These are phyloP conservation scores for Poliocrania exsul DNA, from an alignment of 2,797 vertebrate species.

Conservation along the genomic window DNA sequence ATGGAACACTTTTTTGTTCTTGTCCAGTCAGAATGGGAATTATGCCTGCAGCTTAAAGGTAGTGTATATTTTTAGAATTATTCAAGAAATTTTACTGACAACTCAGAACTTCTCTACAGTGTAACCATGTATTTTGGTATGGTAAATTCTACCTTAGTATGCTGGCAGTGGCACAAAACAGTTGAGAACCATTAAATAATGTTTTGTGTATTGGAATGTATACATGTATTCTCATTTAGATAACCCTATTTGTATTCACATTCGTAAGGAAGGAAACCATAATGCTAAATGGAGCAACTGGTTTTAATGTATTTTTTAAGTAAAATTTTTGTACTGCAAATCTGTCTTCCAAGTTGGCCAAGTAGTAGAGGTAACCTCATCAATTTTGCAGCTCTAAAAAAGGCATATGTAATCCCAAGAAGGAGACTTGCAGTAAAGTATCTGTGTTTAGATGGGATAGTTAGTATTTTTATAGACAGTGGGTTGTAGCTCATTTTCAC, in stretches of 20 bases:
- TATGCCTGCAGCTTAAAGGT: background rate
- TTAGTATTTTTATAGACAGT: background rate
- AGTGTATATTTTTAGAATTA: background rate
- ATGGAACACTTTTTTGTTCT: background rate
- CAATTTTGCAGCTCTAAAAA: background rate
- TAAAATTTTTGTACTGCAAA: background rate
- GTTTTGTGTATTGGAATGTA: background rate
- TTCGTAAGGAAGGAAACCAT: background rate
- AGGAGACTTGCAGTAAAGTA: background rate
- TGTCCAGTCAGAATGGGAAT: background rate
- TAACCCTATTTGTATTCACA: background rate
- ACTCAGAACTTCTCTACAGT: background rate
- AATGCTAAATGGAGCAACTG: background rate
- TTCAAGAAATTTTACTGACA: background rate
- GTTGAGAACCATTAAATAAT: background rate
- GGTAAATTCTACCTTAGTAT: background rate
- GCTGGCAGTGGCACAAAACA: background rate
- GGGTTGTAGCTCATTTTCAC: background rate
- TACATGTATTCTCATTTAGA: background rate
- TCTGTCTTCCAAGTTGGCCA: background rate
- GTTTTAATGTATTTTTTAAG: background rate
- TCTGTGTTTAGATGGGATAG: background rate
- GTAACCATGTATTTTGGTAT: background rate
- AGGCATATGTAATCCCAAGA: background rate
- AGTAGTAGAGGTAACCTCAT: background rate